Evolutionary conservation across 2,797 vertebrate species (phyloP).

Genomic region (Arrhamphus sclerolepis): DNA sequence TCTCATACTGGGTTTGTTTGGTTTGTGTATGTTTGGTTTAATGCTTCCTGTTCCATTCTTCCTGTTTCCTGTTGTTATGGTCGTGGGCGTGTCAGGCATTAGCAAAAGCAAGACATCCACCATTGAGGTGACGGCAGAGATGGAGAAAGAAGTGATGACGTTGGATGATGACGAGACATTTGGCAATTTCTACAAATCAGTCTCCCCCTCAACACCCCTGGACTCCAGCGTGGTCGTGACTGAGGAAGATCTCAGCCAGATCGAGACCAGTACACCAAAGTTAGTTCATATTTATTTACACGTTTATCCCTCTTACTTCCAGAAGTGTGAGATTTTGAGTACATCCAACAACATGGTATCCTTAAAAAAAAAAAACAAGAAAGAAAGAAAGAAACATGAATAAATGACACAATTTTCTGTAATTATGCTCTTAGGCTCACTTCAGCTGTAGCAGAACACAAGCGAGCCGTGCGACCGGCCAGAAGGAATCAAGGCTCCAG

Average conservation of each 20-base stretch:
- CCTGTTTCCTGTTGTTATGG: constrained; percentile 4
- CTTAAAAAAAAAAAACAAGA: too few relatives aligned
- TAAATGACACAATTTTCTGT: background rate
- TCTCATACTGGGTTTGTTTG: too few relatives aligned
- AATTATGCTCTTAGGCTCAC: constrained; percentile 67
- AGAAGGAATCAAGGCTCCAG: constrained; percentile 81
- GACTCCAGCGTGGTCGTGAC: constrained; percentile 63
- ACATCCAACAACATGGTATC: too few relatives aligned
- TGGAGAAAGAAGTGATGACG: constrained; percentile 85
- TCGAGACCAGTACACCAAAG: constrained; percentile 77
- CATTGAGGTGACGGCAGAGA: constrained; percentile 81
- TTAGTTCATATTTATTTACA: constrained; percentile 41
- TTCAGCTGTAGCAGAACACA: constrained; percentile 81
- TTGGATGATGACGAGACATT: constrained; percentile 84
- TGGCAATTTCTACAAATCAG: constrained; percentile 77
- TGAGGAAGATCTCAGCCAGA: constrained; percentile 78
- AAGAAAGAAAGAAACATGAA: too few relatives aligned
- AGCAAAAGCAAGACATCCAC: constrained; percentile 73
- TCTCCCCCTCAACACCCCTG: constrained; percentile 55
- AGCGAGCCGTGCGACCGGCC: constrained; percentile 79
- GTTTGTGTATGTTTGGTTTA: too few relatives aligned
- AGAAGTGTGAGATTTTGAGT: background rate
- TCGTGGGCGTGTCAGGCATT: constrained; percentile 48
- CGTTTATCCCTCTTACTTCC: background rate
- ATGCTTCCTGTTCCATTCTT: constrained; percentile 10